Percentiles rank a stretch among this genome's conserved stretches.
Evolutionary conservation across 2,797 vertebrate species (phyloP).

Genomic region (Enteromius thamalakanensis): DNA sequence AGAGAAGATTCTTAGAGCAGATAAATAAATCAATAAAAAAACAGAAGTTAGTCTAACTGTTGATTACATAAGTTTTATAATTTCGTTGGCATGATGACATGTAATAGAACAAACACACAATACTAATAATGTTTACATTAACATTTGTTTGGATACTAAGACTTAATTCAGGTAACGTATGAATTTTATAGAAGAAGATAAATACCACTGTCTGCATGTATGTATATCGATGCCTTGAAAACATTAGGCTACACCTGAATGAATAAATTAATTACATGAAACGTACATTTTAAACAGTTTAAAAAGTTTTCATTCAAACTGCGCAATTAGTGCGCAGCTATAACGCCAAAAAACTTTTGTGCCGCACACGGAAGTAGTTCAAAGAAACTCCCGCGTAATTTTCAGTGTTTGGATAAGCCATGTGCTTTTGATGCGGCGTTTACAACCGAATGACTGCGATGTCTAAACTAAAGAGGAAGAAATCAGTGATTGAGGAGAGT

Average conservation of each 20-base stretch:
- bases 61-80: neutral
- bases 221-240: neutral
- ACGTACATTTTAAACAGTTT: too few relatives aligned
- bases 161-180: neutral
- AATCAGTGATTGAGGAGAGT: slow-evolving; percentile 19
- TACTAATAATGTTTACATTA: neutral
- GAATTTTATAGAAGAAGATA: neutral
- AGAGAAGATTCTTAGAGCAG: neutral
- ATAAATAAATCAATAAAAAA: neutral
- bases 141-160: neutral
- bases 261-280: neutral
- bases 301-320: neutral
- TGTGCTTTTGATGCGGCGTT: slow-evolving; percentile 48
- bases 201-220: neutral
- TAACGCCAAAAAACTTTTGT: slow-evolving; percentile 22
- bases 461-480: slow-evolving; percentile 73
- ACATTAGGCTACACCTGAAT: neutral
- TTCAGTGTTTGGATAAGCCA: neutral
- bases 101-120: neutral
- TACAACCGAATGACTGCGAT: slow-evolving; percentile 57
- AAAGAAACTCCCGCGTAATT: slow-evolving; percentile 25
- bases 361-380: slow-evolving; percentile 59
- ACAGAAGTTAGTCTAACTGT: neutral
- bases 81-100: neutral
- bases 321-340: slow-evolving; percentile 34